These are phyloP conservation scores for Chaenocephalus aceratus DNA, from an alignment of 2,113 vertebrate species.

Conservation along the genomic window DNA sequence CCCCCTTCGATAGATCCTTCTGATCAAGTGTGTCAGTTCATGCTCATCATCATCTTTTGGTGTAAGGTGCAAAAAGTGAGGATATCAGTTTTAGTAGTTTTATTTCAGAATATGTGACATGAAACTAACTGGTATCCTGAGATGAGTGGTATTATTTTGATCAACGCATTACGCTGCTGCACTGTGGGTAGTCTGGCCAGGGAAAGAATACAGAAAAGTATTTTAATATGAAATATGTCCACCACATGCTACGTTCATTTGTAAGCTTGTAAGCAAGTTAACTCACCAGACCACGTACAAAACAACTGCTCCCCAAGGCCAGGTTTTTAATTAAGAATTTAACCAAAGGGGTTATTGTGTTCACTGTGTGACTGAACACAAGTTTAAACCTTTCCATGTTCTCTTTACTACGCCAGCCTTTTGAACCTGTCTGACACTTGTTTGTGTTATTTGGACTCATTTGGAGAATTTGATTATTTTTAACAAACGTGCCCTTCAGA, in stretches of 20 bases:
- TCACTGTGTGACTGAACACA: constrained; percentile 49
- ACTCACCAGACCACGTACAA: constrained; percentile 24
- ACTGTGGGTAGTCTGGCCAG: constrained; percentile 20
- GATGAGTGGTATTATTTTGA: constrained; percentile 25
- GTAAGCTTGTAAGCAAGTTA: constrained; percentile 57
- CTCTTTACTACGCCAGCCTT: constrained; percentile 35
- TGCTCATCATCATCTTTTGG: neutral
- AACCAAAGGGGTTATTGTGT: constrained; percentile 63
- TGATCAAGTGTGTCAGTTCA: neutral
- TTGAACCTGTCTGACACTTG: constrained; percentile 25
- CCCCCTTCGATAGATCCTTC: neutral
- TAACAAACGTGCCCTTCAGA: constrained; percentile 1
- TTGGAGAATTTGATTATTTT: neutral
- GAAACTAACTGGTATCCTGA: constrained; percentile 16
- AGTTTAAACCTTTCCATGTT: constrained; percentile 62
- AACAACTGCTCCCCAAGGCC: constrained; percentile 39
- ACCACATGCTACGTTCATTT: constrained; percentile 47
- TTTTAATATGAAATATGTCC: constrained; percentile 57
- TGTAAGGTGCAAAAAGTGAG: neutral
- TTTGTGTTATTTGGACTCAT: neutral
- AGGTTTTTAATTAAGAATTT: constrained; percentile 71
- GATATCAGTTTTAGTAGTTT: constrained; percentile 2
- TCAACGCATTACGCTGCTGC: neutral
- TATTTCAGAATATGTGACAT: neutral
- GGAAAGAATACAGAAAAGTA: constrained; percentile 26